Percentiles rank a stretch among this genome's conserved stretches.
phyloP scores from a whole-genome alignment of 1,140 invertebrate genomes.

The Platorchestia sp. region DNA sequence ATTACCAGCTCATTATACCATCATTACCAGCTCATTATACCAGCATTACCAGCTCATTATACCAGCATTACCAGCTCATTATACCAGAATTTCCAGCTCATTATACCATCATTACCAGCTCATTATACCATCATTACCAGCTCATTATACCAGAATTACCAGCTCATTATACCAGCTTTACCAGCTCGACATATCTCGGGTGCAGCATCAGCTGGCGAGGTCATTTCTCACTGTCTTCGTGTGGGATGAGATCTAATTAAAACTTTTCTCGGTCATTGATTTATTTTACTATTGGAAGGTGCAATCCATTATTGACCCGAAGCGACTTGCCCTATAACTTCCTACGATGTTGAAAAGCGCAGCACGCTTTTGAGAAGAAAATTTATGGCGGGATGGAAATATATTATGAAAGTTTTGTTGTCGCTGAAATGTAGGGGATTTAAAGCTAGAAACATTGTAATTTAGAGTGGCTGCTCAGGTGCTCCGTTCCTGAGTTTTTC shows the following conservation, averaged over 20 bases:
- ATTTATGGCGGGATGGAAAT: not conserved
- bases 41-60: no score
- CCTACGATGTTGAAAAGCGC: not conserved
- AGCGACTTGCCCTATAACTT: not conserved
- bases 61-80: not conserved
- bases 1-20: no score
- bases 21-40: not conserved
- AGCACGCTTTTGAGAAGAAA: not conserved
- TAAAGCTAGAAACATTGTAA: not conserved
- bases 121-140: no score
- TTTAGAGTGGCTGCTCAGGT: not conserved
- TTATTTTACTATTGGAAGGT: not conserved
- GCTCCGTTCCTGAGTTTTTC: not conserved
- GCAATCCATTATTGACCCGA: not conserved
- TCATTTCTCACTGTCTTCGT: not conserved
- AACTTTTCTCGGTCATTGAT: not conserved
- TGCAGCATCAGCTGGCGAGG: not conserved
- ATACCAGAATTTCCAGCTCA: no score
- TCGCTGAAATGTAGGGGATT: not conserved
- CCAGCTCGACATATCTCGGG: not conserved
- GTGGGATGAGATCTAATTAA: not conserved
- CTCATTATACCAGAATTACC: not conserved
- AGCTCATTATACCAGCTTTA: not conserved
- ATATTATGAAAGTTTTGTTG: not conserved
- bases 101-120: not conserved